Percentiles rank a stretch among this genome's conserved stretches.
Conservation (phyloP, 2,888 invertebrate species). For the Dolichomitus sp. region DNA sequence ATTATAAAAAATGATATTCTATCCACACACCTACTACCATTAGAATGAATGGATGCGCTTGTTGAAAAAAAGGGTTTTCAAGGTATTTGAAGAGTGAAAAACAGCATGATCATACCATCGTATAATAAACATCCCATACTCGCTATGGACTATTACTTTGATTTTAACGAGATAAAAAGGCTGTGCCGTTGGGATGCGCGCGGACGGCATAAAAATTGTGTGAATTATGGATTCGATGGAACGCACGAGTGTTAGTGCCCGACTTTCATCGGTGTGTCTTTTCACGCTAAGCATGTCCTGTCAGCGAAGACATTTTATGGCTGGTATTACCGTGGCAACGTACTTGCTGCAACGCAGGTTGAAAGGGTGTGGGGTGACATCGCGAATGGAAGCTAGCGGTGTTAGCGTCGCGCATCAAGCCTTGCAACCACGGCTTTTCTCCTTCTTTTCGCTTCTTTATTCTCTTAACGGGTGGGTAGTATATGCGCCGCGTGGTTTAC, state of each 20-base stretch:
- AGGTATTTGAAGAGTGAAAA: background rate
- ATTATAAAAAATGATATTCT: no score
- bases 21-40: background rate
- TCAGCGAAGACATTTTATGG: constrained; percentile 81
- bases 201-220: constrained; percentile 73
- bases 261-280: constrained; percentile 35
- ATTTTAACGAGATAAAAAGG: constrained; percentile 45
- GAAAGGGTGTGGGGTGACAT: constrained; percentile 6
- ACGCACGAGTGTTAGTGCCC: constrained; percentile 37
- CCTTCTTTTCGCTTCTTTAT: constrained; percentile 53
- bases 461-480: constrained; percentile 46
- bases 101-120: background rate
- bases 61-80: background rate
- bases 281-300: constrained; percentile 79
- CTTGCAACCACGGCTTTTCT: constrained; percentile 69
- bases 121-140: constrained; percentile 17
- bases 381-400: constrained; percentile 37
- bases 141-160: constrained; percentile 16
- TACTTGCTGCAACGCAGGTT: constrained; percentile 59
- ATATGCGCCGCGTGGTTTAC: constrained; percentile 80
- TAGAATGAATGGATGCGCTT: background rate
- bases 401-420: constrained; percentile 43
- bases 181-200: constrained; percentile 12
- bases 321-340: constrained; percentile 71
- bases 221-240: constrained; percentile 75